Conservation (phyloP, 2,113 vertebrate genomes). For the Gnathonemus longibarbis region DNA sequence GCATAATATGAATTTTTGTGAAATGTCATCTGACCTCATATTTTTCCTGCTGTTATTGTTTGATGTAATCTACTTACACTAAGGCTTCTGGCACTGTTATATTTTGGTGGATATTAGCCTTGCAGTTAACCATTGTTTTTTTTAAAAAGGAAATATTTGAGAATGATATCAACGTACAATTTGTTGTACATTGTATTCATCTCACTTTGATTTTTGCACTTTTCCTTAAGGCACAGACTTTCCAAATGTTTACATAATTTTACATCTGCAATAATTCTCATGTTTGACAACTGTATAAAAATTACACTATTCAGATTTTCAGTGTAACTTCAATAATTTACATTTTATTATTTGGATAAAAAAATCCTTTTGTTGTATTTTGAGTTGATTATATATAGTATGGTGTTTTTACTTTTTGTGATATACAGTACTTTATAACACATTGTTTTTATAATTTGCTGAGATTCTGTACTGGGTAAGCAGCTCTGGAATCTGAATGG, state of each 20-base stretch:
- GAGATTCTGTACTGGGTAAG: neutral
- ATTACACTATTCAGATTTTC: slow-evolving; percentile 17
- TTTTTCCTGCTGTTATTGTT: neutral
- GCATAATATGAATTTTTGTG: neutral
- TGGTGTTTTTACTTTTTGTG: neutral
- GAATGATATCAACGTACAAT: neutral
- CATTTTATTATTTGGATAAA: neutral
- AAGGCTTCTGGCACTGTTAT: neutral
- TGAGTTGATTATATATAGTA: neutral
- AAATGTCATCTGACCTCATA: neutral
- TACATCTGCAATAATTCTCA: slow-evolving; percentile 14
- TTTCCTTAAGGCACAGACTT: neutral
- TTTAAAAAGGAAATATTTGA: neutral
- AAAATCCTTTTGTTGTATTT: neutral
- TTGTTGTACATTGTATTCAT: neutral
- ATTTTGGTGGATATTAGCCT: neutral
- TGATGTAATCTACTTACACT: slow-evolving; percentile 5
- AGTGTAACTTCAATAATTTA: neutral
- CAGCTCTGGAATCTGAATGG: neutral
- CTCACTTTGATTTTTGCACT: slow-evolving; percentile 6
- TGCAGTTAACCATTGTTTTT: neutral
- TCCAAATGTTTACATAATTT: slow-evolving; percentile 9
- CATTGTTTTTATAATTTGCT: neutral
- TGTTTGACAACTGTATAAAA: neutral
- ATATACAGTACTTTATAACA: neutral